phyloP scores from a whole-genome alignment of 2,113 vertebrate species.

The Cervus canadensis region DNA sequence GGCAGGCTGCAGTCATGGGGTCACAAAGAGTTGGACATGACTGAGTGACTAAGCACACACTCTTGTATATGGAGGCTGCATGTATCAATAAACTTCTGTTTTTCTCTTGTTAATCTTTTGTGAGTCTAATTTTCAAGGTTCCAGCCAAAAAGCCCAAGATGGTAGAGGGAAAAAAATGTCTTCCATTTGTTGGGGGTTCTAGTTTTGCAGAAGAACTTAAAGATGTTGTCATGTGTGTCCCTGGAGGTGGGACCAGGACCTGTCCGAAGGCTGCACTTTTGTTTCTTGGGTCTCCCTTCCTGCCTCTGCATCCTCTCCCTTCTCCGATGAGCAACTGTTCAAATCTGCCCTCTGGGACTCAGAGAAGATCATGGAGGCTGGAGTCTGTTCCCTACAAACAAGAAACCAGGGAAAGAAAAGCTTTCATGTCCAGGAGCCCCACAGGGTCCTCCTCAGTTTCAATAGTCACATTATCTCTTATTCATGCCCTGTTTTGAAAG shows the following conservation, averaged over 20 bases:
- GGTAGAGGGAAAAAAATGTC: background rate
- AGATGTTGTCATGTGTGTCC: background rate
- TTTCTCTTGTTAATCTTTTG: background rate
- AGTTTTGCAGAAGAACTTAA: background rate
- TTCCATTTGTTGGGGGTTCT: background rate
- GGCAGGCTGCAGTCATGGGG: background rate
- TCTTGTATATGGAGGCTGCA: too few species aligned
- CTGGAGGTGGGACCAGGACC: background rate
- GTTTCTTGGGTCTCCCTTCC: background rate
- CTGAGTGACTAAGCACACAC: background rate
- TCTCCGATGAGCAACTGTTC: background rate
- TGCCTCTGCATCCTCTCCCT: background rate
- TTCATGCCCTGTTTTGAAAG: background rate
- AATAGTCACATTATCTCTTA: background rate
- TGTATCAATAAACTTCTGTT: background rate
- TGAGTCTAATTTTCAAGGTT: background rate
- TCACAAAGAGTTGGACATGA: background rate
- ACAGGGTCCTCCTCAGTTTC: background rate
- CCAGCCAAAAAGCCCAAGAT: background rate
- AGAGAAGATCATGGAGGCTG: background rate
- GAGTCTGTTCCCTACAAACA: background rate
- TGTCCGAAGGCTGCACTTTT: background rate
- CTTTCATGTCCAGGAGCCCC: background rate
- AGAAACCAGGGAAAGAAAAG: background rate
- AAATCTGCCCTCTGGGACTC: background rate